phyloP scores from a whole-genome alignment of 1,140 invertebrate genomes.

The Acyrthosiphon pisum region DNA sequence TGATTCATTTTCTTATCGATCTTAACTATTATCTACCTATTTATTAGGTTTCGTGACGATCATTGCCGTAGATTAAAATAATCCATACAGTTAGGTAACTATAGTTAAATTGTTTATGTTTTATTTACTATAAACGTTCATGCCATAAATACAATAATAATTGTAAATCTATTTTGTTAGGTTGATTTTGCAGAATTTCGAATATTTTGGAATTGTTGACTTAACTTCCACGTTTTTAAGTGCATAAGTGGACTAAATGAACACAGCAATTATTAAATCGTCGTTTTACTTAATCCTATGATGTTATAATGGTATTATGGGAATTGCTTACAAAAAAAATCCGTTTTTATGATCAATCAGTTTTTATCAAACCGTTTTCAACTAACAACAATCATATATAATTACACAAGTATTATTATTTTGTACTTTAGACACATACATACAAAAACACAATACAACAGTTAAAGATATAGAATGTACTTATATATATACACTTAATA shows the following conservation, averaged over 20 bases:
- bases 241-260: background rate
- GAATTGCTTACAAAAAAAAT: background rate
- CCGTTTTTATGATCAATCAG: background rate
- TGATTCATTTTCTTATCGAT: too few relatives aligned
- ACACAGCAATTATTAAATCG: background rate
- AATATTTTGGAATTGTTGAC: background rate
- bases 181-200: background rate
- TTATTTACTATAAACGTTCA: background rate
- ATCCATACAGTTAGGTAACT: too few relatives aligned
- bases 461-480: background rate
- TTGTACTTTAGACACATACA: background rate
- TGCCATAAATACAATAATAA: background rate
- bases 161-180: background rate
- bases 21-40: background rate
- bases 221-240: background rate
- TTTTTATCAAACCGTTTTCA: background rate
- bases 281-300: background rate
- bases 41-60: background rate
- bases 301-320: background rate
- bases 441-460: background rate
- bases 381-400: background rate
- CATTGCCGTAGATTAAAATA: background rate
- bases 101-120: too few relatives aligned
- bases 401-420: background rate
- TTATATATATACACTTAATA: background rate